Conservation (phyloP, 2,888 invertebrate species). For the Tromatobia lineatoria region DNA sequence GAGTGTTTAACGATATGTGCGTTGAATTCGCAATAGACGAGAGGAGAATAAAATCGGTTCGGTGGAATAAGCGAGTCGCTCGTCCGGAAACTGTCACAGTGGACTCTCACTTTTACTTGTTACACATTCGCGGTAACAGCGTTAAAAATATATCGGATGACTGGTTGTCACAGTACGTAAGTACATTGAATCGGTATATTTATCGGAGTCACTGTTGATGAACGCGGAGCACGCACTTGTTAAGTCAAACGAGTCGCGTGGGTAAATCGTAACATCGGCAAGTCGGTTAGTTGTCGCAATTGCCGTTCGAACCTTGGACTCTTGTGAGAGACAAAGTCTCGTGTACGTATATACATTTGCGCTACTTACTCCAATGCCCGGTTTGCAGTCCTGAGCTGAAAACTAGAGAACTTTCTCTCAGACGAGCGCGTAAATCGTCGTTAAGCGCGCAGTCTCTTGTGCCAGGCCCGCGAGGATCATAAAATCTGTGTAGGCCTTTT, state of each 20-base stretch:
- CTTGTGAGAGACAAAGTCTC: neutral
- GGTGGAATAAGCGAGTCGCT: slow-evolving; percentile 68
- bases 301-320: neutral
- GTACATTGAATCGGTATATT: neutral
- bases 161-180: neutral
- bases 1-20: slow-evolving; percentile 57
- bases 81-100: slow-evolving; percentile 71
- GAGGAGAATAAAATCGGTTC: slow-evolving; percentile 16
- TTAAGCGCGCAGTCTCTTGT: slow-evolving; percentile 51
- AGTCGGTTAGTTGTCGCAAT: neutral
- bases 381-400: slow-evolving; percentile 41
- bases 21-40: slow-evolving; percentile 43
- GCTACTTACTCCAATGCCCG: slow-evolving; percentile 42
- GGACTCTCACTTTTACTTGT: slow-evolving; percentile 72
- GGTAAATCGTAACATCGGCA: slow-evolving; percentile 11
- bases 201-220: neutral
- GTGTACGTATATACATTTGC: neutral
- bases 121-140: slow-evolving; percentile 8
- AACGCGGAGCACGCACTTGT: neutral
- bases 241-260: neutral
- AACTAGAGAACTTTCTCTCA: slow-evolving; percentile 65
- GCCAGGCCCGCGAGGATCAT: slow-evolving; percentile 57
- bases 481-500: slow-evolving; percentile 45
- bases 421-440: slow-evolving; percentile 66
- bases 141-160: slow-evolving; percentile 19